Evolutionary conservation across 2,797 vertebrate species (phyloP).

Genomic region (Amniataba percoides): DNA sequence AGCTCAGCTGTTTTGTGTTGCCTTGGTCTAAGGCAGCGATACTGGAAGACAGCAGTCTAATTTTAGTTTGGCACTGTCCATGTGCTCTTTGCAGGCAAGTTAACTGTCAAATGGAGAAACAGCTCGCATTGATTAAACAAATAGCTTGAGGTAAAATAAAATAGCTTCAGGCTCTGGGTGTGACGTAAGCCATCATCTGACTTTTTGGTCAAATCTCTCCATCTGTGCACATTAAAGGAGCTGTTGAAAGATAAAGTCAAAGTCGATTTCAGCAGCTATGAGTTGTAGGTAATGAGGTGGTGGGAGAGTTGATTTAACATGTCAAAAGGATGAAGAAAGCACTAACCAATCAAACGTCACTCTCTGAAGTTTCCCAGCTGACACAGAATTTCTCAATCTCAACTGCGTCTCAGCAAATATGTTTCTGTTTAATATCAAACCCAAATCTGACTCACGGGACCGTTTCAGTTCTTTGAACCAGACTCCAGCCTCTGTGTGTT

Average conservation of each 20-base stretch:
- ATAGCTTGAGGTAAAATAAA: conserved; percentile 15
- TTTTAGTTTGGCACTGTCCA: conserved; percentile 63
- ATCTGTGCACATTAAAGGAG: conserved; percentile 1
- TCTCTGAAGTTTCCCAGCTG: conserved; percentile 45
- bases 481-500: conserved; percentile 51
- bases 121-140: conserved; percentile 26
- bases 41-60: conserved; percentile 50
- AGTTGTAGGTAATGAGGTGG: conserved; percentile 14
- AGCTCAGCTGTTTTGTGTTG: conserved; percentile 71
- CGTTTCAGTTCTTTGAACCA: conserved; percentile 53
- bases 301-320: conserved; percentile 20
- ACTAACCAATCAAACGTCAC: conserved; percentile 2
- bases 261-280: conserved; percentile 10
- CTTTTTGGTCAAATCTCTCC: conserved; percentile 8
- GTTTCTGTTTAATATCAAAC: conserved; percentile 66
- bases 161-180: conserved; percentile 14
- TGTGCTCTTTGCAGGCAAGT: conserved; percentile 41
- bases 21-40: conserved; percentile 46
- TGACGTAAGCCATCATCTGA: conserved; percentile 30
- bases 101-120: conserved; percentile 27
- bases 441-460: conserved; percentile 62
- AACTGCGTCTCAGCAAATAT: conserved; percentile 45
- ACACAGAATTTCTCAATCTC: conserved; percentile 40
- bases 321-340: conserved; percentile 8
- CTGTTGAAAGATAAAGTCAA: neutral